Evolutionary conservation across 2,888 invertebrate genomes (phyloP).

Genomic region (Athripsodes cinereus): DNA sequence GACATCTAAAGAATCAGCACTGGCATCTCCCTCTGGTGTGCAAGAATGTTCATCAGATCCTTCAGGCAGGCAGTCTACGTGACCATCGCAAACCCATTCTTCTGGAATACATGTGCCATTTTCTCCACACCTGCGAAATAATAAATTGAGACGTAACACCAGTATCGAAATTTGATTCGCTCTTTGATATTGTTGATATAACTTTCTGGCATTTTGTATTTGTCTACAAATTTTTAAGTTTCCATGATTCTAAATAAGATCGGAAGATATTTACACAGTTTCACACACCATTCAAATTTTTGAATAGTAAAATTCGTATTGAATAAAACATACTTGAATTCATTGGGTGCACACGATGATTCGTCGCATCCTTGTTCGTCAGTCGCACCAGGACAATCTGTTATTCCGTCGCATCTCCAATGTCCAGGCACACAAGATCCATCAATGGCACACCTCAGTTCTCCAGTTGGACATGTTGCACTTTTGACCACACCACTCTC

Average conservation of each 20-base stretch:
- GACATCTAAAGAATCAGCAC: constrained; percentile 18
- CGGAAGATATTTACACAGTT: too few relatives aligned
- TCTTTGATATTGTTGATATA: too few relatives aligned
- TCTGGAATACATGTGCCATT: constrained; percentile 39
- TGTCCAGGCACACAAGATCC: constrained; percentile 55
- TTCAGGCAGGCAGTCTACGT: constrained; percentile 39
- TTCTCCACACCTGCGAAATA: constrained; percentile 36
- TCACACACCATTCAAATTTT: too few relatives aligned
- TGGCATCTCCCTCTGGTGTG: constrained; percentile 16
- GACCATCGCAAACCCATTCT: constrained; percentile 47
- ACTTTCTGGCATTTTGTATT: too few relatives aligned
- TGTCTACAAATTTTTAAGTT: too few relatives aligned
- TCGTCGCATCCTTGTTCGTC: constrained; percentile 52
- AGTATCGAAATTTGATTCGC: too few relatives aligned
- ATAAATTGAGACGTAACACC: too few relatives aligned
- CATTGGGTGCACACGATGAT: constrained; percentile 35
- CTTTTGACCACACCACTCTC: constrained; percentile 25
- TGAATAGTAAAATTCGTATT: too few relatives aligned
- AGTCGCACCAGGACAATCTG: constrained; percentile 56
- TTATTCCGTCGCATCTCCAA: constrained; percentile 58
- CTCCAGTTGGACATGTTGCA: constrained; percentile 46
- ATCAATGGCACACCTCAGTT: constrained; percentile 51
- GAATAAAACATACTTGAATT: constrained; percentile 36
- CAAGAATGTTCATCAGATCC: constrained; percentile 39
- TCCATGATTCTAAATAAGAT: too few relatives aligned